These are phyloP conservation scores for Hypanus sabinus DNA, from an alignment of 2,113 vertebrate species.

Conservation along the genomic window DNA sequence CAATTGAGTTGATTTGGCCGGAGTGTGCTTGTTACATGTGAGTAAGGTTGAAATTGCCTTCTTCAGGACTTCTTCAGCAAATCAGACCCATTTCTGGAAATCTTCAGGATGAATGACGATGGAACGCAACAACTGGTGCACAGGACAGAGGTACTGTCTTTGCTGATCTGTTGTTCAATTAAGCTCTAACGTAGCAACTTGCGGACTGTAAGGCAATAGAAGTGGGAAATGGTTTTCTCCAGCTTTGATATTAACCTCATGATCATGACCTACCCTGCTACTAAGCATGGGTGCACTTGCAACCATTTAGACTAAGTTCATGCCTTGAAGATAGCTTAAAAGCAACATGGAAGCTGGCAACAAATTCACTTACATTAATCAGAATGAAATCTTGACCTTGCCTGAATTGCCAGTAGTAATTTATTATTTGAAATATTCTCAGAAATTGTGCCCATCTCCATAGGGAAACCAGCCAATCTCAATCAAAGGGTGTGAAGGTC, in stretches of 20 bases:
- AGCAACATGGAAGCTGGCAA: not conserved
- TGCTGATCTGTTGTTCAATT: not conserved
- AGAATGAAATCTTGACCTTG: not conserved
- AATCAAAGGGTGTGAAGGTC: not conserved
- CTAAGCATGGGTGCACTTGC: not conserved
- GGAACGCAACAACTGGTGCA: slow-evolving; percentile 90
- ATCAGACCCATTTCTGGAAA: slow-evolving; percentile 94
- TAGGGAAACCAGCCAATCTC: not conserved
- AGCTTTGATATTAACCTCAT: not conserved
- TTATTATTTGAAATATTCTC: not conserved
- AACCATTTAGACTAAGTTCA: not conserved
- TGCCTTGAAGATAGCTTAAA: not conserved
- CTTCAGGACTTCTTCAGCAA: slow-evolving; percentile 97
- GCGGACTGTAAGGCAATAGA: not conserved
- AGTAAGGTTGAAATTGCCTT: slow-evolving; percentile 13
- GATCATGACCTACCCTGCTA: not conserved
- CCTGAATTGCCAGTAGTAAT: not conserved
- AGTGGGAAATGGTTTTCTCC: not conserved
- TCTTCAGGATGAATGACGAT: slow-evolving; percentile 89
- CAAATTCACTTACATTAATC: not conserved
- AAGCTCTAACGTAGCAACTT: not conserved
- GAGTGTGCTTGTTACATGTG: not conserved
- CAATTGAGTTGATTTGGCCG: no score
- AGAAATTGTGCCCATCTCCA: not conserved
- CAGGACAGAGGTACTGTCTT: slow-evolving; percentile 77